Evolutionary conservation across 2,888 invertebrate genomes (phyloP).

Genomic region (Harpalus rufipes): DNA sequence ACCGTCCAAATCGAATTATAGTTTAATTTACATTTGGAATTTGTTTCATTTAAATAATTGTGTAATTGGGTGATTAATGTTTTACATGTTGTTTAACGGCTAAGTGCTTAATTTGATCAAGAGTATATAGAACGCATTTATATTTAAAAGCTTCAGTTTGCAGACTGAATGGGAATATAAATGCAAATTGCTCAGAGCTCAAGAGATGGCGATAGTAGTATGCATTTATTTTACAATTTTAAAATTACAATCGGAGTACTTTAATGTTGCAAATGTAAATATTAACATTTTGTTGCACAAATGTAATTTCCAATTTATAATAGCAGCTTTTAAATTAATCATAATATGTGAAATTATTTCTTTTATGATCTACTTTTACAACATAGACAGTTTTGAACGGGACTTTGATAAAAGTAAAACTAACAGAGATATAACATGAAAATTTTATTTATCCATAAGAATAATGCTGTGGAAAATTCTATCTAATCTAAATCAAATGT

Average conservation of each 20-base stretch:
- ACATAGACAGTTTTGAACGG: no score
- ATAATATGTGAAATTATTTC: no score
- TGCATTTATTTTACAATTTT: background rate
- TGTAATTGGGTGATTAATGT: constrained; percentile 16
- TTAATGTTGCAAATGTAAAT: no score
- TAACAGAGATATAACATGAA: no score
- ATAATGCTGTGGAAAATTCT: no score
- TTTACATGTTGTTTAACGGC: constrained; percentile 6
- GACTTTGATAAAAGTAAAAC: no score
- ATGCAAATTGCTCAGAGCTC: background rate
- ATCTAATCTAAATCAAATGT: no score
- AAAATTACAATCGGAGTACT: background rate
- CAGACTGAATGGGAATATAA: background rate
- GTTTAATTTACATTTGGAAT: constrained; percentile 22
- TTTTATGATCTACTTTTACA: no score
- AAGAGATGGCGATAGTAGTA: background rate
- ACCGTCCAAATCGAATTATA: constrained; percentile 12
- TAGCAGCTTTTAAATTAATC: no score
- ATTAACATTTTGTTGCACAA: no score
- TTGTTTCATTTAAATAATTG: constrained; percentile 35
- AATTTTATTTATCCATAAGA: no score
- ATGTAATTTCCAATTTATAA: no score
- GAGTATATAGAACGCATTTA: constrained; percentile 11
- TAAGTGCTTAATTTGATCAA: constrained; percentile 11
- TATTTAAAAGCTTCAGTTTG: constrained; percentile 3